These are phyloP conservation scores for Chrysotoxum bicinctum DNA, from an alignment of 2,888 invertebrate species.

Conservation along the genomic window DNA sequence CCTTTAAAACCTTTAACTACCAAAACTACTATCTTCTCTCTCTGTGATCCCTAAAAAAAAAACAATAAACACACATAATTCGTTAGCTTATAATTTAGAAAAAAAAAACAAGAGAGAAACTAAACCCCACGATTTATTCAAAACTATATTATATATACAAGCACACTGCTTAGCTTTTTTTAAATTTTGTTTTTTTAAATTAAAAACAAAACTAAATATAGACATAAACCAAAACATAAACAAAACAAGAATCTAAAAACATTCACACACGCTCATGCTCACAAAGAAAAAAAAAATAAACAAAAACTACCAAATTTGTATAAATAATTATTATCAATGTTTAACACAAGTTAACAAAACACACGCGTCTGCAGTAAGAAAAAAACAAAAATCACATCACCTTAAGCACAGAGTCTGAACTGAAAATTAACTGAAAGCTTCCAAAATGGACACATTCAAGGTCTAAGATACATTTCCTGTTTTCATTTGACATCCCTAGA, in stretches of 20 bases:
- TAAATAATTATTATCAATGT: conserved; percentile 1
- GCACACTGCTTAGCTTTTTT: conserved; percentile 63
- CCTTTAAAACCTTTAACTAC: conserved; percentile 29
- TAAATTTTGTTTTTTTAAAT: conserved; percentile 24
- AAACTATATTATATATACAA: conserved; percentile 29
- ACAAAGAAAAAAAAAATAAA: conserved; percentile 74
- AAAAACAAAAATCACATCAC: background rate
- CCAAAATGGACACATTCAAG: conserved; percentile 36
- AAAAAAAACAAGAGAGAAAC: conserved; percentile 57
- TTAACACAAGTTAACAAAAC: conserved; percentile 16
- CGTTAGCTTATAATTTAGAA: conserved; percentile 48
- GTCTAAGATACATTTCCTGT: background rate
- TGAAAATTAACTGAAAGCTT: background rate
- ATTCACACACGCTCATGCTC: conserved; percentile 83
- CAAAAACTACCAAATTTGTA: conserved; percentile 22
- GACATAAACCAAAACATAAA: conserved; percentile 17
- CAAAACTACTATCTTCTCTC: conserved; percentile 70
- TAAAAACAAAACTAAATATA: conserved; percentile 26
- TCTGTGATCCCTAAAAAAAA: conserved; percentile 56
- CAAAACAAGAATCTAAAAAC: conserved; percentile 75
- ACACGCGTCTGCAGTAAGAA: conserved; percentile 8
- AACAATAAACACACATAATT: conserved; percentile 60
- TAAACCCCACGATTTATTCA: conserved; percentile 57
- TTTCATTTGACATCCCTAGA: background rate
- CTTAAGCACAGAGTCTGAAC: conserved; percentile 1